Evolutionary conservation across 2,888 invertebrate genomes (phyloP).

Genomic region (Stenichneumon culpator): DNA sequence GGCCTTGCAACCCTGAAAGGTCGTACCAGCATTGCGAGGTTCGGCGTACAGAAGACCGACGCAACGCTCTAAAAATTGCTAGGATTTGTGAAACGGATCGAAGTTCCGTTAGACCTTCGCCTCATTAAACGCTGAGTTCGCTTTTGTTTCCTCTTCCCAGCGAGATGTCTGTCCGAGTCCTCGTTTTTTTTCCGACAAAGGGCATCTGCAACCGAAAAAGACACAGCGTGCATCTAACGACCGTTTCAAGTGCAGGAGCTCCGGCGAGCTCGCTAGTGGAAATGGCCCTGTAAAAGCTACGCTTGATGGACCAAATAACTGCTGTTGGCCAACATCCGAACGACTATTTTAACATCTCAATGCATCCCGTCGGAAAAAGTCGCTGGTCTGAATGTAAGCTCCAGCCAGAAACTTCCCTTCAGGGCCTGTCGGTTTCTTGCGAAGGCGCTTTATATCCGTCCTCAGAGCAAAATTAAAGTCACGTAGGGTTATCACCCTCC

Average conservation of each 20-base stretch:
- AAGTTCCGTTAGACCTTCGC: background rate
- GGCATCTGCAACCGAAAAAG: background rate
- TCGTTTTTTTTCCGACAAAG: background rate
- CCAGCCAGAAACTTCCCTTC: background rate
- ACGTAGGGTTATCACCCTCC: background rate
- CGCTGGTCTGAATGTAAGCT: background rate
- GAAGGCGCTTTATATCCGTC: background rate
- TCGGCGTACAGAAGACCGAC: too few relatives aligned
- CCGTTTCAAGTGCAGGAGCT: constrained; percentile 6
- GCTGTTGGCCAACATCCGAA: constrained; percentile 10
- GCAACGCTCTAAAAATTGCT: too few relatives aligned
- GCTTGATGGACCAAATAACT: constrained; percentile 15
- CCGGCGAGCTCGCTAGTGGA: background rate
- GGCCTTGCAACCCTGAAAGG: too few relatives aligned
- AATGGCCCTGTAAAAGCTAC: constrained; percentile 15
- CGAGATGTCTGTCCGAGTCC: background rate
- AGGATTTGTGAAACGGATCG: background rate
- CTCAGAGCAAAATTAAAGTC: background rate
- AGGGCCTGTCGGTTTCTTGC: background rate
- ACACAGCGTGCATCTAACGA: background rate
- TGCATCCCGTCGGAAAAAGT: background rate
- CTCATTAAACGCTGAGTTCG: background rate
- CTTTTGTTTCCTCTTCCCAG: background rate
- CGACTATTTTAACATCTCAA: constrained; percentile 12
- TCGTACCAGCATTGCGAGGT: too few relatives aligned